A percentile compares a stretch with the other conserved stretches of the same genome.
phyloP scores from a whole-genome alignment of 2,113 vertebrate species.

The Plecturocebus donacophilus region DNA sequence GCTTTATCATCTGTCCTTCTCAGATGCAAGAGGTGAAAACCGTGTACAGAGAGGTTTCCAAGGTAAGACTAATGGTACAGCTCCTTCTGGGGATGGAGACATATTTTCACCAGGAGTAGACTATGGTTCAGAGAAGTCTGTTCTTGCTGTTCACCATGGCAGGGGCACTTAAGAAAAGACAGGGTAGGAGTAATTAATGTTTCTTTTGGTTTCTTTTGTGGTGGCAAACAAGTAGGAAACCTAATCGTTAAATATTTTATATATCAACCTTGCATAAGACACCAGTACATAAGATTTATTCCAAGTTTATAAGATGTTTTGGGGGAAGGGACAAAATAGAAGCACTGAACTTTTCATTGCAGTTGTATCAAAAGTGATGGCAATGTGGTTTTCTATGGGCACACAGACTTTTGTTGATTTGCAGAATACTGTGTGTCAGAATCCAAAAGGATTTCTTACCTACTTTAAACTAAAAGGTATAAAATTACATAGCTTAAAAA shows the following conservation, averaged over 20 bases:
- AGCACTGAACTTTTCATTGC: neutral
- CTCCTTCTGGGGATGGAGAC: neutral
- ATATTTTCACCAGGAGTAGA: neutral
- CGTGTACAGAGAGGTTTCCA: conserved; percentile 27
- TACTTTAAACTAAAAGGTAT: conserved; percentile 37
- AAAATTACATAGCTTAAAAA: neutral
- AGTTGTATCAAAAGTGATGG: neutral
- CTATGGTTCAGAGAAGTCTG: neutral
- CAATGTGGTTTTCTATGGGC: neutral
- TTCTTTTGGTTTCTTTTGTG: neutral
- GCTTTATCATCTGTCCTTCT: conserved; percentile 72
- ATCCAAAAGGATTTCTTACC: neutral
- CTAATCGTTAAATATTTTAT: neutral
- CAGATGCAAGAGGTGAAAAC: conserved; percentile 62
- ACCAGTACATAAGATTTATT: neutral
- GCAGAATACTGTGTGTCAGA: neutral
- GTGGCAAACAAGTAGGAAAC: neutral
- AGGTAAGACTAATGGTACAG: neutral
- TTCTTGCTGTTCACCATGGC: neutral
- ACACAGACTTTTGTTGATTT: conserved; percentile 22
- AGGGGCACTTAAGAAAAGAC: neutral
- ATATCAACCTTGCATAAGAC: neutral
- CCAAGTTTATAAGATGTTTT: neutral
- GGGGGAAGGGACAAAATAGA: neutral
- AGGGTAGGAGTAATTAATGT: neutral